phyloP scores from a whole-genome alignment of 2,888 invertebrate genomes.

The Torymus aiolomorphi region DNA sequence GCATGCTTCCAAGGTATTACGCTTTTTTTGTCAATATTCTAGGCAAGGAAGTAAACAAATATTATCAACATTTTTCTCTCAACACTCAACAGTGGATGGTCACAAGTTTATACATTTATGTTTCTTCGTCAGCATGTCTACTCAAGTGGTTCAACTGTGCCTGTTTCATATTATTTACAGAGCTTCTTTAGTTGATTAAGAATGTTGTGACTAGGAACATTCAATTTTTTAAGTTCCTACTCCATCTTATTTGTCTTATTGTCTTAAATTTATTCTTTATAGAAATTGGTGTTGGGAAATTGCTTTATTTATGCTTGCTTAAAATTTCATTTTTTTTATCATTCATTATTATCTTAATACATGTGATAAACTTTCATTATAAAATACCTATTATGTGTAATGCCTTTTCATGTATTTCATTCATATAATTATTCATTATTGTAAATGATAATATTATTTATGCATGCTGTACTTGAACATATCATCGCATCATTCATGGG shows the following conservation, averaged over 20 bases:
- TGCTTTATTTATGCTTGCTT: conserved; percentile 37
- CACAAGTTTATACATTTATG: conserved; percentile 66
- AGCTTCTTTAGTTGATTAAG: neutral
- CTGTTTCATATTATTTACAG: conserved; percentile 1
- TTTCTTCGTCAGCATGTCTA: conserved; percentile 72
- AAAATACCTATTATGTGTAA: neutral
- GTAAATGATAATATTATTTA: conserved; percentile 25
- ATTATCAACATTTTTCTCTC: conserved; percentile 68
- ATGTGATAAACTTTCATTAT: too few species aligned
- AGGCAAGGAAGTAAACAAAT: conserved; percentile 73
- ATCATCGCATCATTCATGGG: conserved; percentile 24
- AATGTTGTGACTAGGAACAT: neutral
- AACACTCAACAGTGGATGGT: conserved; percentile 66
- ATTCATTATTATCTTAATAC: conserved; percentile 4
- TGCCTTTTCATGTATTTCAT: conserved; percentile 11
- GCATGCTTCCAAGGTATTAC: conserved; percentile 66
- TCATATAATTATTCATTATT: conserved; percentile 20
- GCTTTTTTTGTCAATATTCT: conserved; percentile 70
- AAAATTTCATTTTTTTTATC: neutral
- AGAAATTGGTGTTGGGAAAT: conserved; percentile 46
- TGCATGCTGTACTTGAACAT: conserved; percentile 34
- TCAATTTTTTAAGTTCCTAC: too few species aligned
- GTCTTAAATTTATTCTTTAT: neutral
- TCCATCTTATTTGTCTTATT: too few species aligned
- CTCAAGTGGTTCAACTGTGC: conserved; percentile 47